phyloP scores from a whole-genome alignment of 2,888 invertebrate genomes.

The Lamproptera curius region DNA sequence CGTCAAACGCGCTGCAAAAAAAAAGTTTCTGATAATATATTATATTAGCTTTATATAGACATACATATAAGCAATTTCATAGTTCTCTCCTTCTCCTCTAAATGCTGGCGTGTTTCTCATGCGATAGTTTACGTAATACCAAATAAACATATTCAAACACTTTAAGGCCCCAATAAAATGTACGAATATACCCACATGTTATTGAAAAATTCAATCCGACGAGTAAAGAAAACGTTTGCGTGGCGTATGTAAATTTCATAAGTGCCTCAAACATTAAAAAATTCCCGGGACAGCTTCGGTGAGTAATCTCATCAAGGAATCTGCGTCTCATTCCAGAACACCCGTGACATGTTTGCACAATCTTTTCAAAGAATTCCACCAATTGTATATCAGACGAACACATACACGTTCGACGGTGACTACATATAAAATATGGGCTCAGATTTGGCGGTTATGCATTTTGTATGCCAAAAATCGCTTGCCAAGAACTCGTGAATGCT shows the following conservation, averaged over 20 bases:
- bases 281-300: constrained; percentile 7
- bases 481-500: constrained; percentile 30
- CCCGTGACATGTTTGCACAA: constrained; percentile 31
- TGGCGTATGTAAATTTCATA: neutral
- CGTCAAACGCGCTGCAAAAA: neutral
- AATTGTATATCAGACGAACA: constrained; percentile 31
- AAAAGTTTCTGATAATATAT: too few relatives aligned
- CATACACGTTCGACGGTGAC: constrained; percentile 27
- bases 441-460: constrained; percentile 31
- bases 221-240: constrained; percentile 2
- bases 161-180: too few relatives aligned
- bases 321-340: constrained; percentile 28
- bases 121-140: too few relatives aligned
- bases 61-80: too few relatives aligned
- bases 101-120: too few relatives aligned
- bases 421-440: constrained; percentile 33
- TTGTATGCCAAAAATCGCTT: constrained; percentile 31
- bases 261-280: constrained; percentile 9
- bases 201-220: too few relatives aligned
- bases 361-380: constrained; percentile 32
- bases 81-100: too few relatives aligned
- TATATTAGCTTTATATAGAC: too few relatives aligned
- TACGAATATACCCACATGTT: too few relatives aligned
- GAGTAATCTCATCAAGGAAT: constrained; percentile 16
- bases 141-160: too few relatives aligned